These are phyloP conservation scores for Beroe ovata DNA, from an alignment of 37 sponge, comb jelly and placozoan species.

Conservation along the genomic window DNA sequence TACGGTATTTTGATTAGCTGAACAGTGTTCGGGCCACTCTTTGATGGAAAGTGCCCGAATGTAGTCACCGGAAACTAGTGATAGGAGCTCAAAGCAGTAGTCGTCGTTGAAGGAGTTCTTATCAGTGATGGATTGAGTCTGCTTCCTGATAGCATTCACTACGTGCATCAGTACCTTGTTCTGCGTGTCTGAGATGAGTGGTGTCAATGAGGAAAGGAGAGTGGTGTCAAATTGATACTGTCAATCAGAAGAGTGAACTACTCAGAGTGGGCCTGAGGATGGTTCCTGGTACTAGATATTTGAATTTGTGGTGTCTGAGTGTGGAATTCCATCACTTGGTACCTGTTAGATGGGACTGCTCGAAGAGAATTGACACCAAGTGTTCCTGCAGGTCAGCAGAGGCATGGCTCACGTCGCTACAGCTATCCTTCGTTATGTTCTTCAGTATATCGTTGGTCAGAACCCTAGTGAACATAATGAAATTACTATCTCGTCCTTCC, in stretches of 20 bases:
- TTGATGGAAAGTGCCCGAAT: no score
- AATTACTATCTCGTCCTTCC: no score
- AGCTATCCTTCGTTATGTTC: slow-evolving; percentile 26
- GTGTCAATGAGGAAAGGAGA: no score
- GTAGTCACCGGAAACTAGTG: slow-evolving; percentile 49
- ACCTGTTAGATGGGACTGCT: slow-evolving; percentile 49
- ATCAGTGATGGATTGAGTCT: slow-evolving; percentile 46
- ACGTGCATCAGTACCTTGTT: slow-evolving; percentile 61
- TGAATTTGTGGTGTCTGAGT: no score
- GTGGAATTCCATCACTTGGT: no score
- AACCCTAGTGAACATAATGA: no score
- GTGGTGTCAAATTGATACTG: no score
- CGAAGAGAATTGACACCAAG: slow-evolving; percentile 56
- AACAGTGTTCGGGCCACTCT: no score
- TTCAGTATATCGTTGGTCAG: slow-evolving; percentile 58
- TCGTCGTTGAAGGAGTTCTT: slow-evolving; percentile 67
- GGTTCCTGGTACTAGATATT: no score
- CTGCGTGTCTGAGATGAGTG: slow-evolving; percentile 31
- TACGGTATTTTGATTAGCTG: no score
- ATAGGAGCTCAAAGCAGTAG: slow-evolving; percentile 61
- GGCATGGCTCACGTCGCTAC: slow-evolving; percentile 14
- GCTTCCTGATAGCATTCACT: slow-evolving; percentile 51
- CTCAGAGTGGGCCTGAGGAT: no score
- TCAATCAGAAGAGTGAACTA: no score
- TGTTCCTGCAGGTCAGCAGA: slow-evolving; percentile 62